phyloP scores from a whole-genome alignment of 2,797 vertebrate species.

The Smutsia temminckii region DNA sequence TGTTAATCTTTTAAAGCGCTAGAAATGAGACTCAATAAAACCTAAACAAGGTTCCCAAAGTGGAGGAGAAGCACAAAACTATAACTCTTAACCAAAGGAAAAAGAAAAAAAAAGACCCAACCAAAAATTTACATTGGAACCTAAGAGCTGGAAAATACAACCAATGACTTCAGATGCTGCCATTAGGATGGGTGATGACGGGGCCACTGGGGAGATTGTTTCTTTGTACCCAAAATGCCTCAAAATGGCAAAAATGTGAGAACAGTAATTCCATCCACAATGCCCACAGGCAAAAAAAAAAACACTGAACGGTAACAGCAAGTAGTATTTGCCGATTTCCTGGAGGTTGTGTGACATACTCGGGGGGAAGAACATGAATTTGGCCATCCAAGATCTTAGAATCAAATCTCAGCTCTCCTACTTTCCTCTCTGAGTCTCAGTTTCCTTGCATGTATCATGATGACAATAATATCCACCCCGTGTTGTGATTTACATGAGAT shows the following conservation, averaged over 20 bases:
- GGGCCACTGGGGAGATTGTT: background rate
- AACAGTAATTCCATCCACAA: slow-evolving; percentile 45
- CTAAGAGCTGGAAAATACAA: slow-evolving; percentile 32
- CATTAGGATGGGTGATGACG: background rate
- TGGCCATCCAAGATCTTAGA: background rate
- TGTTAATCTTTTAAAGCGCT: slow-evolving; percentile 46
- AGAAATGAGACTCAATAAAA: slow-evolving; percentile 42
- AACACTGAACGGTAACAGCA: slow-evolving; percentile 27
- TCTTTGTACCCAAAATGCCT: slow-evolving; percentile 45
- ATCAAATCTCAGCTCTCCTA: background rate
- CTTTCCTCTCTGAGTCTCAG: background rate
- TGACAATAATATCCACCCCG: background rate
- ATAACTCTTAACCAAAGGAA: background rate
- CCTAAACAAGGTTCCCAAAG: slow-evolving; percentile 13
- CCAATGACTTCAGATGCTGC: slow-evolving; percentile 3
- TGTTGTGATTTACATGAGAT: background rate
- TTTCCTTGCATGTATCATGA: background rate
- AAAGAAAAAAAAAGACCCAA: background rate
- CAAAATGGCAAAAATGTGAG: slow-evolving; percentile 55
- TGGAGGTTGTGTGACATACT: background rate
- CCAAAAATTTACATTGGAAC: background rate
- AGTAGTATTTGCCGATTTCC: slow-evolving; percentile 35
- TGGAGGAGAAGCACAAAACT: background rate
- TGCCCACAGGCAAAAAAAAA: slow-evolving; percentile 44
- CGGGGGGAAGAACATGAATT: background rate